Percentiles rank a stretch among this genome's conserved stretches.
Conservation (phyloP, 1,140 invertebrate species). For the Drosophila leontia region DNA sequence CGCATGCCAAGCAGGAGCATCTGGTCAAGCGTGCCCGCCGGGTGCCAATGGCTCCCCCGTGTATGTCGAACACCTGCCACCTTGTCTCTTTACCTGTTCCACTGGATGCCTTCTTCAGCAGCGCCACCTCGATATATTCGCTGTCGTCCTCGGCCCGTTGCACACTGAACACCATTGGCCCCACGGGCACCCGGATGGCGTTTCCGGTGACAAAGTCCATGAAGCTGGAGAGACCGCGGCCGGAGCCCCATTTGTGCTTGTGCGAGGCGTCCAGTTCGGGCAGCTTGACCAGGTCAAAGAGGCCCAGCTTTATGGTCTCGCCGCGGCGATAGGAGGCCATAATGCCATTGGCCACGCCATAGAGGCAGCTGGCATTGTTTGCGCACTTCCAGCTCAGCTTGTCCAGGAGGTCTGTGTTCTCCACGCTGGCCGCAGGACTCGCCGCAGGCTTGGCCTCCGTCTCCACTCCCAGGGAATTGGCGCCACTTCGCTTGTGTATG, state of each 20-base stretch:
- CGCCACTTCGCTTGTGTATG: conserved; percentile 71
- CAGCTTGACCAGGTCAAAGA: conserved; percentile 77
- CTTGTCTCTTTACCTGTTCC: conserved; percentile 63
- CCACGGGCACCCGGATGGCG: conserved; percentile 78
- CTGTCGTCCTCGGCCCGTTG: conserved; percentile 82
- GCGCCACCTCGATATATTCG: conserved; percentile 82
- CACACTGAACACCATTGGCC: conserved; percentile 83
- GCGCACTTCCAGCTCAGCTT: conserved; percentile 84
- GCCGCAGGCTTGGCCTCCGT: conserved; percentile 18
- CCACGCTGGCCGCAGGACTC: conserved; percentile 39
- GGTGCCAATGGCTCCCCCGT: conserved; percentile 1
- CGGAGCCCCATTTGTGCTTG: conserved; percentile 69
- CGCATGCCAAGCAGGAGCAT: conserved; percentile 45
- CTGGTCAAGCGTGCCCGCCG: not conserved
- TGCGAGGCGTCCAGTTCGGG: conserved; percentile 54
- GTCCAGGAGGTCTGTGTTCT: conserved; percentile 74
- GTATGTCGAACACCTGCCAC: conserved; percentile 8
- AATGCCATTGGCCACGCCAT: conserved; percentile 66
- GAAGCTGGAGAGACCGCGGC: conserved; percentile 70
- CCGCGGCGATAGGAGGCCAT: conserved; percentile 71
- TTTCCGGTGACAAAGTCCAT: conserved; percentile 82
- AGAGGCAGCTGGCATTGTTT: conserved; percentile 81
- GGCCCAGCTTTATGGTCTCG: conserved; percentile 79
- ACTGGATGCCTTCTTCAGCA: conserved; percentile 75
- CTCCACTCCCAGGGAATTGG: conserved; percentile 43